These are phyloP conservation scores for Pachyramphus minor DNA, from an alignment of 2,113 vertebrate genomes.

Conservation along the genomic window DNA sequence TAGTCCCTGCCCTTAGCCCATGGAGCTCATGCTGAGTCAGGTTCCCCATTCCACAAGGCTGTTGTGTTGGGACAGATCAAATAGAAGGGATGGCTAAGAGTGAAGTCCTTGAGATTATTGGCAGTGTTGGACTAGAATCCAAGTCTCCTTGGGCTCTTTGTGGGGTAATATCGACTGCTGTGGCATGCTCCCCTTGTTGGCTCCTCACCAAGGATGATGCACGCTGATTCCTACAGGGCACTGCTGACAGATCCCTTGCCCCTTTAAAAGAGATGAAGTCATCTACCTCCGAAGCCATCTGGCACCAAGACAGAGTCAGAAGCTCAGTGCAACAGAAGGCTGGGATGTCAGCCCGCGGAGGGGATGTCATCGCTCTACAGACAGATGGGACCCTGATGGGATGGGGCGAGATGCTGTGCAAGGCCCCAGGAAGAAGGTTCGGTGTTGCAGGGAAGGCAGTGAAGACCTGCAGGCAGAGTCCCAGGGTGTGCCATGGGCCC, in stretches of 20 bases:
- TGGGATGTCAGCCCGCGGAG: constrained; percentile 60
- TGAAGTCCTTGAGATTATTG: neutral
- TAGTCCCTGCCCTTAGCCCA: neutral
- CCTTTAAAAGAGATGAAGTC: constrained; percentile 77
- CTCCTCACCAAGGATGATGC: neutral
- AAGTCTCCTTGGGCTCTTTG: neutral
- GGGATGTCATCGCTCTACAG: constrained; percentile 56
- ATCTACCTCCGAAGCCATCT: constrained; percentile 63
- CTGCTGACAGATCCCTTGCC: constrained; percentile 12
- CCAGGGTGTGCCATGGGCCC: neutral
- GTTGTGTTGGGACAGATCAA: neutral
- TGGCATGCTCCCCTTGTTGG: neutral
- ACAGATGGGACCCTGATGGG: constrained; percentile 72
- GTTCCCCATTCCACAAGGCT: neutral
- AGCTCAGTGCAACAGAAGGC: constrained; percentile 72
- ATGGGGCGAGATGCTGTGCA: neutral
- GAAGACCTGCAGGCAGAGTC: neutral
- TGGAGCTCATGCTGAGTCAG: neutral
- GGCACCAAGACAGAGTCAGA: constrained; percentile 47
- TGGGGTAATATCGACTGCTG: neutral
- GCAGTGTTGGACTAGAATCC: neutral
- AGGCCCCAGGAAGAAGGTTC: constrained; percentile 28
- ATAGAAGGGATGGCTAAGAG: neutral
- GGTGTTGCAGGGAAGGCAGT: neutral
- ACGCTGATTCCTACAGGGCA: neutral